Percentiles rank a stretch among this genome's conserved stretches.
Conservation (phyloP, 2,888 invertebrate species). For the Apeira syringaria region DNA sequence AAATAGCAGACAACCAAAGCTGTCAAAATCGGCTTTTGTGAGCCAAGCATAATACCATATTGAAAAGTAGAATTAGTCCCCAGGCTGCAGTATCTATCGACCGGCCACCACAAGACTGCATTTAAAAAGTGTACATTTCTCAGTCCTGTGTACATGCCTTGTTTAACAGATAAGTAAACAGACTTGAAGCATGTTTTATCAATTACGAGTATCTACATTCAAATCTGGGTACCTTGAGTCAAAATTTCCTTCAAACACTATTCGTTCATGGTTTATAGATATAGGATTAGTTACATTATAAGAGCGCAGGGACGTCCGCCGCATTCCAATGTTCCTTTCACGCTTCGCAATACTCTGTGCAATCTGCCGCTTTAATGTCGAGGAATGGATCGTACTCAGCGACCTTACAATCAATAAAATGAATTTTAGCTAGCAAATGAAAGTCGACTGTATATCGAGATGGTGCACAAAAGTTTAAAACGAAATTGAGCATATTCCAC, state of each 20-base stretch:
- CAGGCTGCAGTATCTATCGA: constrained; percentile 62
- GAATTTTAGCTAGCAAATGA: constrained; percentile 30
- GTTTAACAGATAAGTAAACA: constrained; percentile 21
- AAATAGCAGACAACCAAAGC: no score
- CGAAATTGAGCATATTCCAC: constrained; percentile 24
- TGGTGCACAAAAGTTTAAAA: constrained; percentile 25
- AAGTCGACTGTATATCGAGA: constrained; percentile 15
- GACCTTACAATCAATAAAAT: constrained; percentile 28
- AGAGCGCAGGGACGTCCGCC: constrained; percentile 48
- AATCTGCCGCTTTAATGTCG: constrained; percentile 57
- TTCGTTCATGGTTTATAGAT: constrained; percentile 22
- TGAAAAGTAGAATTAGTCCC: no score
- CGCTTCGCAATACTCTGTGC: constrained; percentile 54
- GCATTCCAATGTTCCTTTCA: constrained; percentile 69
- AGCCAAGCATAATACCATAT: no score
- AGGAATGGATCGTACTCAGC: constrained; percentile 41
- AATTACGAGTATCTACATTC: constrained; percentile 21
- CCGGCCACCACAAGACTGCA: constrained; percentile 39
- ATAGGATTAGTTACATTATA: constrained; percentile 21
- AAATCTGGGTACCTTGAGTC: constrained; percentile 12
- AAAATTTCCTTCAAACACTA: constrained; percentile 7
- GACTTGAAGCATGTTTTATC: constrained; percentile 14
- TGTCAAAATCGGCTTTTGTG: no score
- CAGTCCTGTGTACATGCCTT: no score
- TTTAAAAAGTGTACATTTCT: constrained; percentile 12